phyloP scores from a whole-genome alignment of 2,888 invertebrate genomes.

The Scaeva pyrastri region DNA sequence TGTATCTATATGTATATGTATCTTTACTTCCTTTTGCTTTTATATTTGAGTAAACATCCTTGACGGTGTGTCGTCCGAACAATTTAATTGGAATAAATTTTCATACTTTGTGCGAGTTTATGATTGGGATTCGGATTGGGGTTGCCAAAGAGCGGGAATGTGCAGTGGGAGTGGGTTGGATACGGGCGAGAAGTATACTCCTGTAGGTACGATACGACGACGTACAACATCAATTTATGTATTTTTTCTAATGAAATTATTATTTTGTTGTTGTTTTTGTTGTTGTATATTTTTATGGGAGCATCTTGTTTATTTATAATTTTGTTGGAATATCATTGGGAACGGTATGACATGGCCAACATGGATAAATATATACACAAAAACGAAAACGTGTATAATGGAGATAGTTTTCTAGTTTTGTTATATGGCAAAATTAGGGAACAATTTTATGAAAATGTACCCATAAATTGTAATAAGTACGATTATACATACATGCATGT shows the following conservation, averaged over 20 bases:
- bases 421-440: neutral
- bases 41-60: conserved; percentile 66
- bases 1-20: neutral
- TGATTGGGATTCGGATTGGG: neutral
- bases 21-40: conserved; percentile 31
- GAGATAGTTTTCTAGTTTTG: neutral
- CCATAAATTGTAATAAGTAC: neutral
- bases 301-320: conserved; percentile 74
- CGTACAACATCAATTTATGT: conserved; percentile 19
- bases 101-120: conserved; percentile 59
- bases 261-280: conserved; percentile 37
- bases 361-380: neutral
- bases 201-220: no score
- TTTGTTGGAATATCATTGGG: conserved; percentile 41
- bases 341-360: neutral
- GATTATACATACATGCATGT: neutral
- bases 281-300: conserved; percentile 57
- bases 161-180: no score
- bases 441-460: neutral
- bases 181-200: no score
- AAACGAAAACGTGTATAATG: neutral
- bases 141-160: neutral
- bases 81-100: conserved; percentile 75
- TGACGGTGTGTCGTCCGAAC: conserved; percentile 68
- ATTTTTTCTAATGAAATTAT: conserved; percentile 63